phyloP scores from a whole-genome alignment of 2,797 vertebrate genomes.

The Gobionotothen gibberifrons region DNA sequence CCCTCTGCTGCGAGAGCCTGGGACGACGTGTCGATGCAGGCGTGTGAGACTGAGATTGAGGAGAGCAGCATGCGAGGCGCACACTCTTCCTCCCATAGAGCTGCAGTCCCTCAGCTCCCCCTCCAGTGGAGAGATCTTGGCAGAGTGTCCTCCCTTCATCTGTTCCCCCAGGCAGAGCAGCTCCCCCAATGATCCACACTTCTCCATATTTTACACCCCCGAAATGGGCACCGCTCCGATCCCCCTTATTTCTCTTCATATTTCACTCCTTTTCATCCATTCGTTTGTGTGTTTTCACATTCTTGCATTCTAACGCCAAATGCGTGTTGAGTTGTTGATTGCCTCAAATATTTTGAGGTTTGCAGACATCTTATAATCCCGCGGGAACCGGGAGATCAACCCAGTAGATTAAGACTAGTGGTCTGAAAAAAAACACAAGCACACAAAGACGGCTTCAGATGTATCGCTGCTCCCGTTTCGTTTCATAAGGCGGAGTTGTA shows the following conservation, averaged over 20 bases:
- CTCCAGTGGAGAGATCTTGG: slow-evolving; percentile 86
- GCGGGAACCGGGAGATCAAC: slow-evolving; percentile 78
- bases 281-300: slow-evolving; percentile 82
- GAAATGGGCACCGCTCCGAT: slow-evolving; percentile 85
- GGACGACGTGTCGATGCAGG: slow-evolving; percentile 82
- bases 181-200: slow-evolving; percentile 86
- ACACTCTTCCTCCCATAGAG: slow-evolving; percentile 82
- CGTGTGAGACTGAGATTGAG: slow-evolving; percentile 84
- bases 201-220: slow-evolving; percentile 87
- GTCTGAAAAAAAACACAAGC: slow-evolving; percentile 71
- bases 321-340: slow-evolving; percentile 84
- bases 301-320: slow-evolving; percentile 83
- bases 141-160: slow-evolving; percentile 84
- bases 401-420: slow-evolving; percentile 80
- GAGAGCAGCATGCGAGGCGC: slow-evolving; percentile 80
- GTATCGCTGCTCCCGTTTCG: slow-evolving; percentile 52
- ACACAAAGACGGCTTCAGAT: slow-evolving; percentile 62
- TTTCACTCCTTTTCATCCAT: slow-evolving; percentile 83
- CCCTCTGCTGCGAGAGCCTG: slow-evolving; percentile 79
- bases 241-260: slow-evolving; percentile 82
- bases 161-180: slow-evolving; percentile 86
- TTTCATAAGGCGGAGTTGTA: slow-evolving; percentile 42
- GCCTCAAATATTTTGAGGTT: slow-evolving; percentile 83
- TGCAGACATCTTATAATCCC: slow-evolving; percentile 82
- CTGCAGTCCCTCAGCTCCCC: slow-evolving; percentile 79